Percentiles rank a stretch among this genome's conserved stretches.
Conservation (phyloP, 1,140 invertebrate genomes). For the Drosophila santomea region DNA sequence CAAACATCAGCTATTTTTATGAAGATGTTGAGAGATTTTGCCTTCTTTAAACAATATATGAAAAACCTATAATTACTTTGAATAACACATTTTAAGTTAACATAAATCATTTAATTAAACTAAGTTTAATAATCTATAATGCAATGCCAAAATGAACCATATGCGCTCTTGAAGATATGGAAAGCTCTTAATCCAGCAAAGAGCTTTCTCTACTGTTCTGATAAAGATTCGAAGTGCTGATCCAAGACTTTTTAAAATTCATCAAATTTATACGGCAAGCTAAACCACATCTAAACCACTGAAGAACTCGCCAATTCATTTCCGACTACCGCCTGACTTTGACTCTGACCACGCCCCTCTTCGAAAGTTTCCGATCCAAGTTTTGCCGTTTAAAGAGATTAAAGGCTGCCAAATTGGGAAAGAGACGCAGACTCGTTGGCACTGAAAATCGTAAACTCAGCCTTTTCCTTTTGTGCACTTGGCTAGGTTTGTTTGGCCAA, state of each 20-base stretch:
- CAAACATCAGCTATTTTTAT: neutral
- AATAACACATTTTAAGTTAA: too few relatives aligned
- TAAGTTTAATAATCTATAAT: too few relatives aligned
- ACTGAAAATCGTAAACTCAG: conserved; percentile 47
- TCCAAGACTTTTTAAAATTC: too few relatives aligned
- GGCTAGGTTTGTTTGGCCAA: conserved; percentile 55
- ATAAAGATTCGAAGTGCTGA: too few relatives aligned
- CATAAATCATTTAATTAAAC: too few relatives aligned
- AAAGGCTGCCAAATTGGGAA: conserved; percentile 15
- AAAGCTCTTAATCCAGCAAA: too few relatives aligned
- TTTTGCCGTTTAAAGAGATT: conserved; percentile 43
- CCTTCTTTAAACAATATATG: too few relatives aligned
- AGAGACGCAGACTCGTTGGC: conserved; percentile 24
- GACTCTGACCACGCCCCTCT: conserved; percentile 34
- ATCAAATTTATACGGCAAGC: neutral
- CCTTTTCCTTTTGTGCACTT: conserved; percentile 25
- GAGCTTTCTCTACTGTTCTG: too few relatives aligned
- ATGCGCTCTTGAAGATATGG: too few relatives aligned
- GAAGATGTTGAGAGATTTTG: too few relatives aligned
- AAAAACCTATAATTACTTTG: too few relatives aligned
- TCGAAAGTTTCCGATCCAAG: conserved; percentile 35
- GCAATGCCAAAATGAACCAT: too few relatives aligned
- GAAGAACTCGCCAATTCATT: conserved; percentile 38
- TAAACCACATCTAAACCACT: neutral
- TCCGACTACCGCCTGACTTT: conserved; percentile 30